phyloP scores from a whole-genome alignment of 2,797 vertebrate species.

The Ctenopoma kingsleyae region DNA sequence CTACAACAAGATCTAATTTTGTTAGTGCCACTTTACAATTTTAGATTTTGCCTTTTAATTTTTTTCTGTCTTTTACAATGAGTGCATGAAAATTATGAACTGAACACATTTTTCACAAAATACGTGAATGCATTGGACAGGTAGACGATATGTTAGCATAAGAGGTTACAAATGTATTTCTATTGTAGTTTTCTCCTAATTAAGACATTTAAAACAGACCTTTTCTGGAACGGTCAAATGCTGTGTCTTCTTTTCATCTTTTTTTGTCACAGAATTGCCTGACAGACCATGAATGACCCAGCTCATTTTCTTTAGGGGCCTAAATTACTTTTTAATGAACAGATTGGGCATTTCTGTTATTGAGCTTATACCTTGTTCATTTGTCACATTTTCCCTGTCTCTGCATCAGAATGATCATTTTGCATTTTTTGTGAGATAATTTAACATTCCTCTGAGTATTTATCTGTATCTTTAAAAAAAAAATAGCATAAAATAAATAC shows the following conservation, averaged over 20 bases:
- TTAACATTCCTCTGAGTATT: background rate
- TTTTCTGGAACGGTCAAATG: slow-evolving; percentile 28
- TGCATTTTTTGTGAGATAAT: background rate
- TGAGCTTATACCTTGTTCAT: slow-evolving; percentile 47
- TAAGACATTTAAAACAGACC: slow-evolving; percentile 47
- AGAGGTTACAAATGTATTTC: slow-evolving; percentile 35
- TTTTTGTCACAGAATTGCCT: slow-evolving; percentile 45
- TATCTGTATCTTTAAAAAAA: background rate
- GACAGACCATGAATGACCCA: slow-evolving; percentile 50
- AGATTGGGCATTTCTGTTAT: slow-evolving; percentile 47
- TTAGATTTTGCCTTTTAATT: too few relatives aligned
- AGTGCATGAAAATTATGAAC: too few relatives aligned
- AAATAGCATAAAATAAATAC: background rate
- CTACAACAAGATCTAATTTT: background rate
- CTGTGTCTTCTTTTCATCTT: slow-evolving; percentile 20
- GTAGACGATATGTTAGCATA: slow-evolving; percentile 15
- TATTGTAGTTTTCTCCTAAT: slow-evolving; percentile 35
- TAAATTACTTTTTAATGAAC: slow-evolving; percentile 67
- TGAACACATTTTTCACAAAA: too few relatives aligned
- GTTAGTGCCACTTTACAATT: background rate
- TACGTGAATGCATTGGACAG: slow-evolving; percentile 1
- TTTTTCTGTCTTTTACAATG: too few relatives aligned
- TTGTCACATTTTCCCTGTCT: slow-evolving; percentile 10
- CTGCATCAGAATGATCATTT: slow-evolving; percentile 8
- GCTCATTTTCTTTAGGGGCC: slow-evolving; percentile 46